These are phyloP conservation scores for Coenobita brevimanus DNA, from an alignment of 1,140 invertebrate genomes.

Conservation along the genomic window DNA sequence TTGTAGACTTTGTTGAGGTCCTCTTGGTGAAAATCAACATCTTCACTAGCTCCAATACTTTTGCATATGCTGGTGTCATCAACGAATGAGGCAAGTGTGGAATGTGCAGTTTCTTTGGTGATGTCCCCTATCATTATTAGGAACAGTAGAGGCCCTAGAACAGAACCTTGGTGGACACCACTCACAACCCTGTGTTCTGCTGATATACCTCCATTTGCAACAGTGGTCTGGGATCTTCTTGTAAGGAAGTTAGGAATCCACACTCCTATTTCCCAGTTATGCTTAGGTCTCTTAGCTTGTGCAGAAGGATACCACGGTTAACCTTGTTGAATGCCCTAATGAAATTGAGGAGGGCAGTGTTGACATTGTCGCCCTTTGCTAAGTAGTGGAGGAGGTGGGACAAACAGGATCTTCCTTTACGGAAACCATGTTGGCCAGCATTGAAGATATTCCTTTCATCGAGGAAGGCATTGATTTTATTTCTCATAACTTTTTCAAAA, in stretches of 20 bases:
- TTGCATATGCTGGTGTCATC: too few relatives aligned
- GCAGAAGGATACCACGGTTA: too few relatives aligned
- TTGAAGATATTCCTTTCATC: slow-evolving; percentile 6
- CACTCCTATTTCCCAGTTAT: not conserved
- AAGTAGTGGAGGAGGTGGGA: not conserved
- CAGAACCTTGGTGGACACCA: slow-evolving; percentile 18
- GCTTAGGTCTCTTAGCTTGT: not conserved
- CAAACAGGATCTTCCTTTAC: too few relatives aligned
- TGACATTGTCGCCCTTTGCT: too few relatives aligned
- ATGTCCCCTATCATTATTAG: slow-evolving; percentile 14
- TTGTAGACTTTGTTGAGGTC: not conserved
- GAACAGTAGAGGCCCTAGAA: slow-evolving; percentile 16
- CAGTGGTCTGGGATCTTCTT: not conserved
- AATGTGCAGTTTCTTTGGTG: not conserved
- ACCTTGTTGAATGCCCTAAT: slow-evolving; percentile 14
- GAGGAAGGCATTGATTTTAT: not conserved
- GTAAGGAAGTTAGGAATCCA: not conserved
- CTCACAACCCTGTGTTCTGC: not conserved
- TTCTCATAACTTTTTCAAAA: not conserved
- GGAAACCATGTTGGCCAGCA: slow-evolving; percentile 3
- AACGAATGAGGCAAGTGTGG: not conserved
- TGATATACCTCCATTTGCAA: slow-evolving; percentile 5
- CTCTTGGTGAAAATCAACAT: not conserved
- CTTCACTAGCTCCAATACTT: not conserved
- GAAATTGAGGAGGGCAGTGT: not conserved